Base-by-base conservation (phyloP, 2,797 vertebrate species). In the Tarsius wallacei region DNA sequence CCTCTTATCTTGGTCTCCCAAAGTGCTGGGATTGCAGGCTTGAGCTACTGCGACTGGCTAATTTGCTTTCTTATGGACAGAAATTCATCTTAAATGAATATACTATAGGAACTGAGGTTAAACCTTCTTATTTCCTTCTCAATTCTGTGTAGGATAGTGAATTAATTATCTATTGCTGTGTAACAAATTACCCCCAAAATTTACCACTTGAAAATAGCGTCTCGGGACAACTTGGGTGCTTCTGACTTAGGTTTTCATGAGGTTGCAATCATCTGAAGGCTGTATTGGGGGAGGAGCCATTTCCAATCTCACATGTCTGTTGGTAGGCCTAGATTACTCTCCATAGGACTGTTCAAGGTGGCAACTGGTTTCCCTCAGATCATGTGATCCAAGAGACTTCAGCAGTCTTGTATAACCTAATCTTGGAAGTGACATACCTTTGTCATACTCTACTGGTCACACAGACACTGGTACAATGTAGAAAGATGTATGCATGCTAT, bases 1-100 rank as follows among this genome's bases (percentile, higher is more conserved):
- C 42, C 42, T 42, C 42, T 42, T 42, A 42, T 5, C 42, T 42
- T 42, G 42, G 42, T 42, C 42, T 42, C 4, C 42, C 42, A 42
- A 42, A 42, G 42, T 42, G 42, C 42, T 42, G 42, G 42, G 42
- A 42, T 42, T 42, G 7, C 42, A 42, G 42, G 42, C 42, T 42
- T 42, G 42, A 42, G 42, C 42, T 6, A 42, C 42, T 42, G 42
- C 42, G 42, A 42, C 42, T 42, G 42, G 42, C 42, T 87, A 59
- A 85, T 93, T 83, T 89, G 70, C 64, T 95, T 88, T 95, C 47
- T 96, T 95, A 49, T 51, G 90, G 66, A 78, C 61, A 66, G 91
- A 76, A 71, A 80, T 90, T 91, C 51, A 13, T 90, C 47, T 89
- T 87, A 13, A 42, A 13, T 83, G 85, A 49, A 19, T 85, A 42